Evolutionary conservation across 2,113 vertebrate genomes (phyloP), one percentile per base, ranked within the genome.

Genomic region (Eublepharis macularius): DNA sequence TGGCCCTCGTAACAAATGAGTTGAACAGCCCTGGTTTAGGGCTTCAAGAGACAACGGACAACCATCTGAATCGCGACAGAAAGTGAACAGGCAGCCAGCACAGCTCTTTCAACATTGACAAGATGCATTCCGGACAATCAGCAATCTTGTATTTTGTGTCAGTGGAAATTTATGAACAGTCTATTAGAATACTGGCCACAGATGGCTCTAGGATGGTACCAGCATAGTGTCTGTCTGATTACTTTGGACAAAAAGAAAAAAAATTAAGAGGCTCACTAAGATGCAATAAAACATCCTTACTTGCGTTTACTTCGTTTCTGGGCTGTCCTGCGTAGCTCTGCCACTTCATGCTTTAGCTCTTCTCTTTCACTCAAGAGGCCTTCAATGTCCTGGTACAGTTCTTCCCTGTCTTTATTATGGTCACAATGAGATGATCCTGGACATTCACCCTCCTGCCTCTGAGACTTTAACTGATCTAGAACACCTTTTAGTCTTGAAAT

Each of bases 401-500:
- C 92, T 76, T 94, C 92, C 60, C 93, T 72, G 84, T 95, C 92
- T 80, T 89, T 90, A 54, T 84, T 91, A 29, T 57, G 83, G 24
- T 91, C 93, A 21, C 1, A 51, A 65, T 77, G 89, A 82, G 92
- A 93, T 75, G 82, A 80, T 80, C 76, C 92, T 14, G 87, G 74
- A 89, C 87, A 51, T 57, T 45, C 88, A 6, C 93, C 87, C 82
- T 89, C 91, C 78, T 39, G 83, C 70, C 80, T 92, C 76, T 9
- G 92, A 88, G 94, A 95, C 74, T 94, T 96, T 57, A 97, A 92
- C 57, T 95, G 94, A 72, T 85, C 92, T 32, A 96, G 76, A 3
- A 92, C 91, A 49, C 96, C 95, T 88, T 96, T 96, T 3, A 97
- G 92, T 84, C 92, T 94, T 16, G 88, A 93, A 47, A 97, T 84